phyloP scores from a whole-genome alignment of 2,888 invertebrate genomes.

The Erebia ligea region DNA sequence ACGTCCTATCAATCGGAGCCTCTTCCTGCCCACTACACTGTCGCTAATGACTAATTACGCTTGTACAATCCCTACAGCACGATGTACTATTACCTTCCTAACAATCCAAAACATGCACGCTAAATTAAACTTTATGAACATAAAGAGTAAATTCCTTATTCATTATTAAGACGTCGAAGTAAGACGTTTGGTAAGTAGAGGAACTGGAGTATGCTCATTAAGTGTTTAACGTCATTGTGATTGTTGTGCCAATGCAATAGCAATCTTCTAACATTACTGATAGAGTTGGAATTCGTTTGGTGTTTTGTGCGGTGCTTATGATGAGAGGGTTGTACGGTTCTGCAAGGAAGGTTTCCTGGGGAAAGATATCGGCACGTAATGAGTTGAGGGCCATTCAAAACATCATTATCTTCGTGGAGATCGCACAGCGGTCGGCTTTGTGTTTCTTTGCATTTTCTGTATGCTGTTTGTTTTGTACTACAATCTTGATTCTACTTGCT shows the following conservation, averaged over 20 bases:
- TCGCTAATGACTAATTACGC: slow-evolving; percentile 80
- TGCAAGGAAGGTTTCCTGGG: slow-evolving; percentile 60
- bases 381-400: slow-evolving; percentile 78
- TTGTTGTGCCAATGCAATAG: slow-evolving; percentile 37
- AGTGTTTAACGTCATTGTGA: slow-evolving; percentile 69
- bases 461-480: slow-evolving; percentile 37
- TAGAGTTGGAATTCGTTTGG: slow-evolving; percentile 43
- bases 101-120: slow-evolving; percentile 48
- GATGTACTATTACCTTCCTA: slow-evolving; percentile 55
- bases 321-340: slow-evolving; percentile 54
- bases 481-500: slow-evolving; percentile 25
- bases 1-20: slow-evolving; percentile 70
- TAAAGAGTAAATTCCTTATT: slow-evolving; percentile 40
- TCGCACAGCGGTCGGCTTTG: slow-evolving; percentile 46
- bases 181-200: slow-evolving; percentile 59
- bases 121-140: slow-evolving; percentile 50
- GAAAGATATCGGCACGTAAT: slow-evolving; percentile 77
- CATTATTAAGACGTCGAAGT: slow-evolving; percentile 45
- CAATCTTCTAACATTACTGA: slow-evolving; percentile 35
- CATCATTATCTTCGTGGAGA: slow-evolving; percentile 72
- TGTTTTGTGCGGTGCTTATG: slow-evolving; percentile 37
- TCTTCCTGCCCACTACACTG: slow-evolving; percentile 72
- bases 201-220: slow-evolving; percentile 69
- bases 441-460: slow-evolving; percentile 37
- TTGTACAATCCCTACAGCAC: slow-evolving; percentile 70